Percentiles rank a stretch among this genome's conserved stretches.
Conservation (phyloP, 2,113 vertebrate genomes). For the Eptesicus fuscus region DNA sequence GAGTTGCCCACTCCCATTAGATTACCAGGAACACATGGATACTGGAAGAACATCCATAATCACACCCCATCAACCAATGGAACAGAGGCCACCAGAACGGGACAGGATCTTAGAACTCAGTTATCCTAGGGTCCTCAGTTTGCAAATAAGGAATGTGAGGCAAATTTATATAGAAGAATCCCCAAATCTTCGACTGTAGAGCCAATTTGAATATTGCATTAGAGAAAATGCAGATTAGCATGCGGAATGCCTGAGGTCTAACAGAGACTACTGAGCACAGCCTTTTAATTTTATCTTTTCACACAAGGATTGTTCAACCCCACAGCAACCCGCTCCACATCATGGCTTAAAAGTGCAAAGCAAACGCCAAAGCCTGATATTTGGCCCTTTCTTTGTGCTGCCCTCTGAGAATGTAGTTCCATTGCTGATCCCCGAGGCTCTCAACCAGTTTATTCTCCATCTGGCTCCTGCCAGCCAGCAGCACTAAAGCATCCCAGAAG, state of each 20-base stretch:
- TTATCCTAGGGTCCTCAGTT: background rate
- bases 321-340: background rate
- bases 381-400: background rate
- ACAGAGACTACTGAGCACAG: background rate
- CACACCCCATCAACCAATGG: background rate
- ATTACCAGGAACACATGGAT: background rate
- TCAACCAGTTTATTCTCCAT: background rate
- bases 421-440: background rate
- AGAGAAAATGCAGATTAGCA: background rate
- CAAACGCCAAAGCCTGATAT: background rate
- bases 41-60: rapidly evolving
- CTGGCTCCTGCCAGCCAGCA: background rate
- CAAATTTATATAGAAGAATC: background rate
- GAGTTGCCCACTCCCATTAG: background rate
- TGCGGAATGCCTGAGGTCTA: background rate
- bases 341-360: background rate
- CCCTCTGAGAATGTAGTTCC: background rate
- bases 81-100: background rate
- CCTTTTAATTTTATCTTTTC: background rate
- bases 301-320: background rate
- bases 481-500: background rate
- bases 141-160: background rate
- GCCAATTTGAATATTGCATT: background rate
- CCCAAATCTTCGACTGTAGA: background rate
- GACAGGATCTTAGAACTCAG: background rate